Percentiles rank a stretch among this genome's conserved stretches.
These are phyloP conservation scores for Sinopyrophorus schimmeli DNA, from an alignment of 2,888 invertebrate species.

Conservation along the genomic window DNA sequence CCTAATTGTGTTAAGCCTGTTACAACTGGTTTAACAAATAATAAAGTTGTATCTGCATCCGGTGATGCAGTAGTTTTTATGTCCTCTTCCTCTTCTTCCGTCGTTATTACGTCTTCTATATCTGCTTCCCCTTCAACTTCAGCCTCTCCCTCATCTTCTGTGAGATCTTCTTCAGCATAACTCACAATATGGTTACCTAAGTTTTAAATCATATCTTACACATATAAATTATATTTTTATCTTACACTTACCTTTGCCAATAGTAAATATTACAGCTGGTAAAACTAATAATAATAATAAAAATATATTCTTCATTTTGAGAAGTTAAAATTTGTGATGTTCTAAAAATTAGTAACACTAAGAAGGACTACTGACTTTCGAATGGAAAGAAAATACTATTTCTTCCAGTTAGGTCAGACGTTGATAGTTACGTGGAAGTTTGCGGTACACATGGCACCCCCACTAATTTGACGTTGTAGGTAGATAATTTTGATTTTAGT, in stretches of 20 bases:
- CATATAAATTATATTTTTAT: neutral
- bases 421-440: conserved; percentile 26
- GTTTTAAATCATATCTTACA: conserved; percentile 35
- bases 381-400: too few species aligned
- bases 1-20: conserved; percentile 69
- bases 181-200: conserved; percentile 59
- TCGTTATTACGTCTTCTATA: conserved; percentile 61
- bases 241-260: conserved; percentile 73
- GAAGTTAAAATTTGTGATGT: conserved; percentile 1
- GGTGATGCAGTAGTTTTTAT: conserved; percentile 76
- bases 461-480: too few species aligned
- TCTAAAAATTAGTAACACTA: neutral
- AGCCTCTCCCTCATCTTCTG: conserved; percentile 72
- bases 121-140: conserved; percentile 70
- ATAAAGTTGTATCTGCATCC: conserved; percentile 87
- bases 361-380: too few species aligned
- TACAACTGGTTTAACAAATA: conserved; percentile 81
- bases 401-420: conserved; percentile 23
- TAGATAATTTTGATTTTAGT: too few species aligned
- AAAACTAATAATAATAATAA: conserved; percentile 68
- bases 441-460: conserved; percentile 26
- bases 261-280: conserved; percentile 71
- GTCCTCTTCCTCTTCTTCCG: conserved; percentile 66
- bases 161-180: conserved; percentile 68
- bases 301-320: conserved; percentile 69